A percentile compares a stretch with the other conserved stretches of the same genome.
Evolutionary conservation across 1,140 invertebrate genomes (phyloP).

Genomic region (Drosophila fuyamai): DNA sequence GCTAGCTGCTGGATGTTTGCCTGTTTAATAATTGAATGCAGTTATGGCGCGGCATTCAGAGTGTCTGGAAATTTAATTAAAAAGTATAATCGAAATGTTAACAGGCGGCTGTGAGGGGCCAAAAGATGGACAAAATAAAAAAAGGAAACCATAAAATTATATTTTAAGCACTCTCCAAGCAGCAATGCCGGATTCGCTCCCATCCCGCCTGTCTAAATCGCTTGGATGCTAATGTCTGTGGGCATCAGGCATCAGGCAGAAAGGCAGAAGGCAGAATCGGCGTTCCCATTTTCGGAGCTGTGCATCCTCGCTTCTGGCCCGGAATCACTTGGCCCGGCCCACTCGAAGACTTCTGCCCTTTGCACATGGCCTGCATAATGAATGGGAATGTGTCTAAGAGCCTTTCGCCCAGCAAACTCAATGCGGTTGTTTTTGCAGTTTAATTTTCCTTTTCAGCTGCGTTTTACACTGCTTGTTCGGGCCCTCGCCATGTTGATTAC

Average conservation of each 20-base stretch:
- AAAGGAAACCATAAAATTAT: slow-evolving; percentile 52
- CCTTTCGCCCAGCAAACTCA: slow-evolving; percentile 20
- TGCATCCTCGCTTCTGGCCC: slow-evolving; percentile 26
- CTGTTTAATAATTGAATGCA: slow-evolving; percentile 79
- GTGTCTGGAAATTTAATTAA: slow-evolving; percentile 72
- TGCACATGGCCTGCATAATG: slow-evolving; percentile 79
- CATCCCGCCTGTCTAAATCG: slow-evolving; percentile 45
- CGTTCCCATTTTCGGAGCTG: slow-evolving; percentile 20
- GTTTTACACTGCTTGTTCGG: slow-evolving; percentile 49
- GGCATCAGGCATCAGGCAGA: slow-evolving; percentile 6
- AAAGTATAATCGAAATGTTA: slow-evolving; percentile 79
- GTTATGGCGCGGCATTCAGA: slow-evolving; percentile 65
- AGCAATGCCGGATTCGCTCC: slow-evolving; percentile 2
- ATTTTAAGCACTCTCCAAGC: slow-evolving; percentile 54
- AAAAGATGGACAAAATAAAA: slow-evolving; percentile 2
- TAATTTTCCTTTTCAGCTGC: slow-evolving; percentile 57
- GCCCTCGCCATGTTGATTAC: slow-evolving; percentile 49
- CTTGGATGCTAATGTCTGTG: slow-evolving; percentile 68
- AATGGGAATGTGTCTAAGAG: slow-evolving; percentile 62
- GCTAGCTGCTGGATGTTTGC: slow-evolving; percentile 12
- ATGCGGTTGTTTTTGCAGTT: slow-evolving; percentile 47
- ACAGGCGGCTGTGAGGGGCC: slow-evolving; percentile 26
- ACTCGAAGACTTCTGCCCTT: slow-evolving; percentile 68
- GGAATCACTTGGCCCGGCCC: slow-evolving; percentile 41
- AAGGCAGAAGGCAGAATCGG: not conserved